Conservation (phyloP, 2,888 invertebrate species). For the Suillia variegata region DNA sequence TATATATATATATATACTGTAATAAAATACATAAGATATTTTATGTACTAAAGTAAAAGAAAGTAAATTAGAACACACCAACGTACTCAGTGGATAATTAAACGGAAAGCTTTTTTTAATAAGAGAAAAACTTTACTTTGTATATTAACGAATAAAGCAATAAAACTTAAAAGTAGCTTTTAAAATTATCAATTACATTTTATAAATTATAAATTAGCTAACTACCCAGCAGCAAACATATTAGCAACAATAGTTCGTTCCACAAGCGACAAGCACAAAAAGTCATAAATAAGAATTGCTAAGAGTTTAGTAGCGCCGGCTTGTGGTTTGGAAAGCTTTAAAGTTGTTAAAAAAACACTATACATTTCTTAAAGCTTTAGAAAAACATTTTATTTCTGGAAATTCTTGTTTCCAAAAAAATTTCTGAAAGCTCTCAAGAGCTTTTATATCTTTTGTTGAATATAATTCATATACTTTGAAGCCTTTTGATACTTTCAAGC, state of each 20-base stretch:
- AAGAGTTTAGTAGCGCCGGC: not conserved
- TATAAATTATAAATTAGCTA: not conserved
- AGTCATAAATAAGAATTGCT: not conserved
- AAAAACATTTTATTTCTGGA: no score
- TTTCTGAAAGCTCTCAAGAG: no score
- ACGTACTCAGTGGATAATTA: constrained; percentile 46
- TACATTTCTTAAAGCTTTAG: not conserved
- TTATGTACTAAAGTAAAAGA: constrained; percentile 8
- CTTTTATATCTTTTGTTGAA: no score
- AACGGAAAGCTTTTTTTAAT: constrained; percentile 36
- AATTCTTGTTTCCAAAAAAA: no score
- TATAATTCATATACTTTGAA: no score
- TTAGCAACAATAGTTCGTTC: not conserved
- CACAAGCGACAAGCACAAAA: not conserved
- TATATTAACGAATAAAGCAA: not conserved
- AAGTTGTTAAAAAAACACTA: constrained; percentile 1
- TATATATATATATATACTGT: not conserved
- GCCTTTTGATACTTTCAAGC: no score
- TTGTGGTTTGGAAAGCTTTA: no score
- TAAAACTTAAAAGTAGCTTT: not conserved
- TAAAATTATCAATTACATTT: not conserved
- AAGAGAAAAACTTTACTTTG: constrained; percentile 6
- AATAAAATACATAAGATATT: constrained; percentile 1
- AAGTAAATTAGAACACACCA: constrained; percentile 9
- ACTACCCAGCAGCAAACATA: not conserved